These are phyloP conservation scores for Bungarus multicinctus DNA, from an alignment of 2,113 vertebrate genomes.

Conservation along the genomic window DNA sequence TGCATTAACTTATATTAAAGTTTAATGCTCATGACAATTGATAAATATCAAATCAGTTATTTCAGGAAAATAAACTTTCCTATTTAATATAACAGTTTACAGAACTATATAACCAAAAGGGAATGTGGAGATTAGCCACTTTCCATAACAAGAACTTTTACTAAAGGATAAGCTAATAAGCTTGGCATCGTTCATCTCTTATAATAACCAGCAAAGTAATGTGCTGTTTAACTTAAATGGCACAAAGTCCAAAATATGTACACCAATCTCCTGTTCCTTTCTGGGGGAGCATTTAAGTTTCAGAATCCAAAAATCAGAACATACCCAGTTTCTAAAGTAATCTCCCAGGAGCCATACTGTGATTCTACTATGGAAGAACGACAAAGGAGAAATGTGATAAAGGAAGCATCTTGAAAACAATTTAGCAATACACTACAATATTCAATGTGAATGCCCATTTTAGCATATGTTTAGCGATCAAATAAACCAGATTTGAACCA, in stretches of 20 bases:
- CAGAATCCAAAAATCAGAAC: background rate
- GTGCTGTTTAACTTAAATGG: conserved; percentile 22
- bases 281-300: conserved; percentile 9
- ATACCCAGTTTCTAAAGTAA: background rate
- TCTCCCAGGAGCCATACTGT: background rate
- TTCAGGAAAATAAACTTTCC: conserved; percentile 21
- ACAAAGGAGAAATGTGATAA: background rate
- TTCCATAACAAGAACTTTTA: conserved; percentile 25
- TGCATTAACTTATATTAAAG: background rate
- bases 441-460: background rate
- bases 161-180: conserved; percentile 8
- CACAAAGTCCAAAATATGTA: conserved; percentile 4
- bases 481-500: background rate
- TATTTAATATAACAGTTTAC: conserved; percentile 22
- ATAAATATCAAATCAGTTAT: conserved; percentile 16
- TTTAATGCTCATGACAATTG: background rate
- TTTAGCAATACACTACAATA: background rate
- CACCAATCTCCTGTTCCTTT: conserved; percentile 4
- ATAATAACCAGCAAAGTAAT: conserved; percentile 24
- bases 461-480: background rate
- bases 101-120: conserved; percentile 42
- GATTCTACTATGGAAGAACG: background rate
- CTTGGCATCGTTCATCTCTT: conserved; percentile 6
- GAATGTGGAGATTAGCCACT: conserved; percentile 14
- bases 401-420: background rate